phyloP scores from a whole-genome alignment of 2,888 invertebrate genomes.

The Acleris emargana region DNA sequence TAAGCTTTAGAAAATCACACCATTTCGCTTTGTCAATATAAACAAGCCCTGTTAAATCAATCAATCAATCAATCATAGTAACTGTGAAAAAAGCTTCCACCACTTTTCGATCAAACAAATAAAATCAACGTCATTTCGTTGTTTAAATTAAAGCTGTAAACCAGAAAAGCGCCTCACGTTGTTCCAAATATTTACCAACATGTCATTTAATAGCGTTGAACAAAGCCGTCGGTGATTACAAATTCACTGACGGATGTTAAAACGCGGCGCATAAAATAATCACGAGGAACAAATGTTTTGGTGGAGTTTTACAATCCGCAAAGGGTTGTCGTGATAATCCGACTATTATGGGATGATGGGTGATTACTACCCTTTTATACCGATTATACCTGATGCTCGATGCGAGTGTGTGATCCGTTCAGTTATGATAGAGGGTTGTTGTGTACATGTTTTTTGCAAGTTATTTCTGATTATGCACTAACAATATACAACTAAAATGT shows the following conservation, averaged over 20 bases:
- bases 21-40: no score
- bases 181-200: conserved; percentile 29
- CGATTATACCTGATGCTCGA: conserved; percentile 71
- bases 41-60: no score
- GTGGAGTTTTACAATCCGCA: conserved; percentile 73
- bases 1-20: no score
- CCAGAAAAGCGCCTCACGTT: not conserved
- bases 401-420: conserved; percentile 45
- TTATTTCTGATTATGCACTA: not conserved
- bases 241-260: conserved; percentile 60
- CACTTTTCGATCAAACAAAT: no score
- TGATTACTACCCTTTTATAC: conserved; percentile 50
- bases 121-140: no score
- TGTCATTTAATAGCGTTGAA: conserved; percentile 12
- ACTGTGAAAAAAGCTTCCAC: no score
- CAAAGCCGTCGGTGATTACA: conserved; percentile 42
- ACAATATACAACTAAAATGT: no score
- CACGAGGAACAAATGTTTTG: conserved; percentile 67
- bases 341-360: conserved; percentile 74
- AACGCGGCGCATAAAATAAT: conserved; percentile 62
- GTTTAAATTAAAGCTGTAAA: no score
- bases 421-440: conserved; percentile 45
- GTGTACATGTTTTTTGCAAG: conserved; percentile 16
- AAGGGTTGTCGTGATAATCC: conserved; percentile 80
- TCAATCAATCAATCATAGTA: no score